phyloP scores from a whole-genome alignment of 2,888 invertebrate species.

The Cataglyphis rosenhaueri region DNA sequence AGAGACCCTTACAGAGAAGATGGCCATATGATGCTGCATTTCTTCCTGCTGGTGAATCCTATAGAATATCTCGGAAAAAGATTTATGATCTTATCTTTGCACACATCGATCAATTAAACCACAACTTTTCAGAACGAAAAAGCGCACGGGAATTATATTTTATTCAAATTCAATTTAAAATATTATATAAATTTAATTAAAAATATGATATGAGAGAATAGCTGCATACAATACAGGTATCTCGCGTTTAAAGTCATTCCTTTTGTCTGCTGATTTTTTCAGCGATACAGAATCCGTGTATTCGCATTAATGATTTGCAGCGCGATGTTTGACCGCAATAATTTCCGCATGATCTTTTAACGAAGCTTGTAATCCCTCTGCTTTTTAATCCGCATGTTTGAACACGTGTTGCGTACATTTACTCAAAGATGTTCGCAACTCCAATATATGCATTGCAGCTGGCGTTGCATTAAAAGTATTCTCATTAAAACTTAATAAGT shows the following conservation, averaged over 20 bases:
- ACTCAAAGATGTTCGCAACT: slow-evolving; percentile 18
- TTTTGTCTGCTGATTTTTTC: not conserved
- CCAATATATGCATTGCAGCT: slow-evolving; percentile 31
- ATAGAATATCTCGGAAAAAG: not conserved
- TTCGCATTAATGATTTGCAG: slow-evolving; percentile 6
- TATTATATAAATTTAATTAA: too few species aligned
- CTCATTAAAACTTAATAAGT: slow-evolving; percentile 43
- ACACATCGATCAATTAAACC: slow-evolving; percentile 14
- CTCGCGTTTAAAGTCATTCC: not conserved
- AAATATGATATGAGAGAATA: not conserved
- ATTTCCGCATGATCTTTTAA: not conserved
- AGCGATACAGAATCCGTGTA: not conserved
- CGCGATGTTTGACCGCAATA: not conserved
- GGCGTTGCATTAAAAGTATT: slow-evolving; percentile 28
- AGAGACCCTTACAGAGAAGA: not conserved
- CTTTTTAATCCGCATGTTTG: not conserved
- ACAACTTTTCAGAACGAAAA: not conserved
- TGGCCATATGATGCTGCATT: slow-evolving; percentile 15
- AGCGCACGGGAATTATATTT: slow-evolving; percentile 9
- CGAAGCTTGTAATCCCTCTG: not conserved
- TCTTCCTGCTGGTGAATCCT: slow-evolving; percentile 7
- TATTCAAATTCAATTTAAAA: not conserved
- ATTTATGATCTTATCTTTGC: slow-evolving; percentile 9
- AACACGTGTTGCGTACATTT: slow-evolving; percentile 18
- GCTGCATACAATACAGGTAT: not conserved